A percentile compares a stretch with the other conserved stretches of the same genome.
Conservation (phyloP, 2,888 invertebrate genomes). For the Phaonia tiefii region DNA sequence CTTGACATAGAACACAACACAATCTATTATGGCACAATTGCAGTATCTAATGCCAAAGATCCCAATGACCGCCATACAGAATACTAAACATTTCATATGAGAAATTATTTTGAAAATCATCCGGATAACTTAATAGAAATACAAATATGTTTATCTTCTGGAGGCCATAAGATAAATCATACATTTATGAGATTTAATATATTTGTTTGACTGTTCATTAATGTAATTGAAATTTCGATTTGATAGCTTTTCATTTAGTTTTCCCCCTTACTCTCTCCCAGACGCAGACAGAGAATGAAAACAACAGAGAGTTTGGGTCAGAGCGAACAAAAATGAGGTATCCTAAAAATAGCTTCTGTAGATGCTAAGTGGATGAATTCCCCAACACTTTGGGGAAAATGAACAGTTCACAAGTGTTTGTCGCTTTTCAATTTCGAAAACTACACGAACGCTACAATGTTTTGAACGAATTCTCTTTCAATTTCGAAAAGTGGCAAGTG, state of each 20-base stretch:
- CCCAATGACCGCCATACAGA: no score
- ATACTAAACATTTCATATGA: no score
- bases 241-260: background rate
- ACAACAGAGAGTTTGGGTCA: background rate
- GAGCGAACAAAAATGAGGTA: constrained; percentile 42
- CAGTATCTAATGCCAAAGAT: no score
- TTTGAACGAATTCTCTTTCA: background rate
- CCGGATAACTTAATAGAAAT: no score
- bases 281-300: constrained; percentile 14
- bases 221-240: no score
- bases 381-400: constrained; percentile 25
- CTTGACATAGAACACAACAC: no score
- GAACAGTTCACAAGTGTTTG: constrained; percentile 76
- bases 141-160: no score
- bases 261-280: background rate
- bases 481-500: constrained; percentile 24
- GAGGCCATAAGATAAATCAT: no score
- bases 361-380: constrained; percentile 50
- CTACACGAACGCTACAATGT: constrained; percentile 34
- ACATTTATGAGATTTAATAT: no score
- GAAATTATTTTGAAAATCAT: no score
- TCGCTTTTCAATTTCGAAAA: constrained; percentile 61
- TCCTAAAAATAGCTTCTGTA: constrained; percentile 72
- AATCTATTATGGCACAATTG: no score
- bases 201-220: no score